Base-by-base conservation (phyloP, 2,888 invertebrate species). In the Tridacna gigas region DNA sequence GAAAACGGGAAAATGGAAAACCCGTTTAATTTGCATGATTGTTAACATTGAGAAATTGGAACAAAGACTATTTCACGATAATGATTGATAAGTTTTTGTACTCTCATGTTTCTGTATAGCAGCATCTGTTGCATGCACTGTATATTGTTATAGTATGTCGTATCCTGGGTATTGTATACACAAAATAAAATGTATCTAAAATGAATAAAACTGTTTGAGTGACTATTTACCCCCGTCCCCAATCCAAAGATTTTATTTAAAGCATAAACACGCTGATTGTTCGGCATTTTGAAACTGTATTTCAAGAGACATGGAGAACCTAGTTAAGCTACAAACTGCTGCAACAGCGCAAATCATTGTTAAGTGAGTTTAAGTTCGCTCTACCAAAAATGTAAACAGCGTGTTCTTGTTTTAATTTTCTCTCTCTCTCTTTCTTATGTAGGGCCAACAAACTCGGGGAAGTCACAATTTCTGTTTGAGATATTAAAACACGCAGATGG, bases 1-100 rank as follows among this genome's bases (percentile, higher is more conserved):
- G 80, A 85, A 85, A 77, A 77, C 65, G 0, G 22, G 28, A 25
- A 12, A 56, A 37, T 85, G 82, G 85, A 82, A 71, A 80, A 56
- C 20, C 47, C 65, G 69, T 45, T 79, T 79, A 67, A 82, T 82
- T 51, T 48, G 74, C 26, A 76, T 76, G 79, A 74, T 69, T 79
- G 20, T 79, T 48, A 77, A 28, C 60, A 20, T 84, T 25, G 37
- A 69, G 22, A 22, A 15, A 18, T 51, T 84, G 26, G 79, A 84
- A 67, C 26, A 56, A 20, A 48, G 81, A 76, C 69, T 80, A 48
- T 48, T 80, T 74, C 77, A 26, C 15, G 73, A 76, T 13, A 61
- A 25, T 11, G 25, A 61, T 61, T 22, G 37, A 37, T 37, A 37
- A 37, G 37, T 37, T 37, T 37, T 37, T 37, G 37, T 37, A 37